phyloP scores from a whole-genome alignment of 2,888 invertebrate species.

The Mesochorus sp. region DNA sequence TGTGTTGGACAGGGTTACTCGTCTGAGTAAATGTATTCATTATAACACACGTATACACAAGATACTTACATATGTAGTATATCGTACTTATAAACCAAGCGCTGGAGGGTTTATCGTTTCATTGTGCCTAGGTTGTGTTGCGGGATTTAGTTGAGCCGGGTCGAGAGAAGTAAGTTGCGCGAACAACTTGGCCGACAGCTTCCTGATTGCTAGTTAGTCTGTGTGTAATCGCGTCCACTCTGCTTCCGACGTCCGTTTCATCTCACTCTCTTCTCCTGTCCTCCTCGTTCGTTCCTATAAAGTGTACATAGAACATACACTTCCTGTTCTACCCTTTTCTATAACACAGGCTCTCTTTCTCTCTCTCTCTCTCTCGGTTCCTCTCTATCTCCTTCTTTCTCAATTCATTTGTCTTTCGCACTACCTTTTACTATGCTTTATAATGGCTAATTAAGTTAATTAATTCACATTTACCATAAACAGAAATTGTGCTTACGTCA shows the following conservation, averaged over 20 bases:
- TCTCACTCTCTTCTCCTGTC: conserved; percentile 49
- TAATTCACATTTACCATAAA: conserved; percentile 73
- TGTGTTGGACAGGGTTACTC: conserved; percentile 22
- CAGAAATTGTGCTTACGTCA: conserved; percentile 65
- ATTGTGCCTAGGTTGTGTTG: conserved; percentile 63
- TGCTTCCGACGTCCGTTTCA: conserved; percentile 66
- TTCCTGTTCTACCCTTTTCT: too few species aligned
- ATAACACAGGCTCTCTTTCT: too few species aligned
- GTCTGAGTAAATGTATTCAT: conserved; percentile 18
- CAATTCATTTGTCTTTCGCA: conserved; percentile 22
- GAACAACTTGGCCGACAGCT: conserved; percentile 76
- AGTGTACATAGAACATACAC: neutral
- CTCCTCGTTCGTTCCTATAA: conserved; percentile 19
- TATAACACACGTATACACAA: neutral
- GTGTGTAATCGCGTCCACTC: conserved; percentile 73
- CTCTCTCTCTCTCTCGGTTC: conserved; percentile 32
- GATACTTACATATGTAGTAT: neutral
- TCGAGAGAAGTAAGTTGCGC: conserved; percentile 70
- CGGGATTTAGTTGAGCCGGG: conserved; percentile 64
- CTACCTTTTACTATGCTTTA: conserved; percentile 26
- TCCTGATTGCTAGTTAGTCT: conserved; percentile 77
- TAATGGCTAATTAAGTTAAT: conserved; percentile 74
- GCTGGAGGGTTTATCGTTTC: conserved; percentile 64
- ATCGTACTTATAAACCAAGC: conserved; percentile 53
- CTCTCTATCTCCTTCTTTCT: conserved; percentile 1